Evolutionary conservation across 30 jellyfish, hydroid and myxozoan genomes (phyloP).

Genomic region (Cassiopea xamachana): DNA sequence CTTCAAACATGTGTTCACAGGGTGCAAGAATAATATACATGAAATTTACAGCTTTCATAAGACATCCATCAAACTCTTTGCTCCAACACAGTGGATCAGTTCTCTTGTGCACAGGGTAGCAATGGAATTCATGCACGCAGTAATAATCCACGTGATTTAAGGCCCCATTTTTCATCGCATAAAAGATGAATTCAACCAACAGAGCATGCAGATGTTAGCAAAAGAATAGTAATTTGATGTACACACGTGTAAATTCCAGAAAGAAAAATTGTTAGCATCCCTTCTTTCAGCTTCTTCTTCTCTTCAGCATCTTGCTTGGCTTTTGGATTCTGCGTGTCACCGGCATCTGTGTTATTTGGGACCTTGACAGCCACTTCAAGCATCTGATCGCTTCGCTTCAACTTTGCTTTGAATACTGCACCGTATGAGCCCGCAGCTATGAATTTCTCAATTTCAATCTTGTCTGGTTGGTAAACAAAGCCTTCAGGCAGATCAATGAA

Average conservation of each 20-base stretch:
- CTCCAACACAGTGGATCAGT: too few species aligned
- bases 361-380: conserved; percentile 73
- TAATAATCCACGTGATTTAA: too few species aligned
- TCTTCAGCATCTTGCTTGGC: conserved; percentile 67
- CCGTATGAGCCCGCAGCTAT: conserved; percentile 97
- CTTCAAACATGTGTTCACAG: too few species aligned
- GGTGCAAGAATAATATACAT: too few species aligned
- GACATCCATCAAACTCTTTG: too few species aligned
- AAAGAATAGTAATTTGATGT: too few species aligned
- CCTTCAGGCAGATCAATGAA: conserved; percentile 78
- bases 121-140: too few species aligned
- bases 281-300: conserved; percentile 52
- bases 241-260: conserved; percentile 72
- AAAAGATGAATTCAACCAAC: too few species aligned
- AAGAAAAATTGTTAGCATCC: conserved; percentile 38
- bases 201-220: too few species aligned
- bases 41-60: too few species aligned
- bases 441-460: conserved; percentile 53
- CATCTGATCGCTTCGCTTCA: conserved; percentile 25
- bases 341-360: conserved; percentile 76
- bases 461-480: conserved; percentile 53
- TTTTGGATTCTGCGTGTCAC: conserved; percentile 31
- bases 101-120: too few species aligned
- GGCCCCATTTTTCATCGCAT: too few species aligned
- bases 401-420: conserved; percentile 77